phyloP scores from a whole-genome alignment of 1,140 invertebrate species.

The Panagrolaimus sp. region DNA sequence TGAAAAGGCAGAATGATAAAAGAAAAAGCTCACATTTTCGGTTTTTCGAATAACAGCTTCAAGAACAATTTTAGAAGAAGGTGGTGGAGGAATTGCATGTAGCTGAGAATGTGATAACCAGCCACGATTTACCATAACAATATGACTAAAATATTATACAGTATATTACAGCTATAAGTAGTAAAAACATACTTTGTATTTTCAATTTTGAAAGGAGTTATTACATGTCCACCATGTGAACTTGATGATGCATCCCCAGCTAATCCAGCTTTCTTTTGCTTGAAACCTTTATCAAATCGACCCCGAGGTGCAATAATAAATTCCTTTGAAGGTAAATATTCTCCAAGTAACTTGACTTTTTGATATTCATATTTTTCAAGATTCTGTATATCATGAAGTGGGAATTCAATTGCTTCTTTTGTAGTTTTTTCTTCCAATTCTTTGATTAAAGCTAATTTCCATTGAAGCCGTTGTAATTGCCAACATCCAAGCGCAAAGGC shows the following conservation, averaged over 20 bases:
- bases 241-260: conserved; percentile 32
- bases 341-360: conserved; percentile 70
- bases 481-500: conserved; percentile 80
- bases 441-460: conserved; percentile 77
- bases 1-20: conserved; percentile 26
- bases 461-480: conserved; percentile 76
- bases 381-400: conserved; percentile 61
- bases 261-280: conserved; percentile 33
- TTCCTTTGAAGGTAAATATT: conserved; percentile 66
- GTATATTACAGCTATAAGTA: not conserved
- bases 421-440: conserved; percentile 66
- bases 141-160: conserved; percentile 70
- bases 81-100: conserved; percentile 64
- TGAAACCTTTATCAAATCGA: conserved; percentile 63
- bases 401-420: conserved; percentile 56
- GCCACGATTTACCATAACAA: conserved; percentile 82
- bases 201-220: conserved; percentile 61
- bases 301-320: conserved; percentile 75
- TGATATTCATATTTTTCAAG: conserved; percentile 68
- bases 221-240: conserved; percentile 59
- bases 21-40: conserved; percentile 36
- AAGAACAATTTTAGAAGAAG: conserved; percentile 64
- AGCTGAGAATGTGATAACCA: conserved; percentile 73
- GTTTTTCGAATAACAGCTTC: conserved; percentile 48
- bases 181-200: conserved; percentile 50